Conservation (phyloP, 2,113 vertebrate species). For the Hipposideros armiger region DNA sequence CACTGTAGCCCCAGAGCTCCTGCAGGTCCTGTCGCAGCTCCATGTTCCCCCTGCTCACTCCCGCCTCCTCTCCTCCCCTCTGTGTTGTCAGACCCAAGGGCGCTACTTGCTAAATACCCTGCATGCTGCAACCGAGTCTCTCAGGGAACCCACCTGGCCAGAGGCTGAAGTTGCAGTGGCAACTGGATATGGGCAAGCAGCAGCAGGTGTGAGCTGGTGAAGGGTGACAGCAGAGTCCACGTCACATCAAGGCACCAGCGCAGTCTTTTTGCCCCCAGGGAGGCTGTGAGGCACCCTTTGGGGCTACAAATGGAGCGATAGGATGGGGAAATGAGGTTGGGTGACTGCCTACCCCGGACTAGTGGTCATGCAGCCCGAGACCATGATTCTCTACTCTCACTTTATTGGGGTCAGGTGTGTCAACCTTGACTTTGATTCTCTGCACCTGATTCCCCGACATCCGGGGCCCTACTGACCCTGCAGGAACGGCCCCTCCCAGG, state of each 20-base stretch:
- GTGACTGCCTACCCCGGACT: neutral
- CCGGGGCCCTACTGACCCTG: neutral
- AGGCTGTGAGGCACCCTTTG: fast-evolving
- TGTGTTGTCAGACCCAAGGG: fast-evolving
- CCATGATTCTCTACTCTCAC: fast-evolving
- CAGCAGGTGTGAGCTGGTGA: neutral
- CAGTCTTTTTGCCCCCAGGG: fast-evolving
- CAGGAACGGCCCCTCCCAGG: neutral
- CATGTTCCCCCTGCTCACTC: neutral
- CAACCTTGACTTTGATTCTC: fast-evolving
- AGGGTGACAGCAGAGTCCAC: neutral
- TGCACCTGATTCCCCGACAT: neutral
- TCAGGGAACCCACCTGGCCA: neutral
- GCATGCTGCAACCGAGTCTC: neutral
- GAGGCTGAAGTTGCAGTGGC: neutral
- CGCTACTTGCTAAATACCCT: neutral
- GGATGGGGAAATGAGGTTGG: fast-evolving
- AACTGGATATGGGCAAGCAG: fast-evolving
- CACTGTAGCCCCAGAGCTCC: neutral
- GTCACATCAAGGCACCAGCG: no score
- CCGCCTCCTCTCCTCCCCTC: neutral
- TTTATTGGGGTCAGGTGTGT: neutral
- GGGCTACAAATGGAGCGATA: fast-evolving
- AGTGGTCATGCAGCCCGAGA: fast-evolving
- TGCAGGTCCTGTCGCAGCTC: fast-evolving